These are phyloP conservation scores for Trachelus troglodyta DNA, from an alignment of 2,888 invertebrate species.

Conservation along the genomic window DNA sequence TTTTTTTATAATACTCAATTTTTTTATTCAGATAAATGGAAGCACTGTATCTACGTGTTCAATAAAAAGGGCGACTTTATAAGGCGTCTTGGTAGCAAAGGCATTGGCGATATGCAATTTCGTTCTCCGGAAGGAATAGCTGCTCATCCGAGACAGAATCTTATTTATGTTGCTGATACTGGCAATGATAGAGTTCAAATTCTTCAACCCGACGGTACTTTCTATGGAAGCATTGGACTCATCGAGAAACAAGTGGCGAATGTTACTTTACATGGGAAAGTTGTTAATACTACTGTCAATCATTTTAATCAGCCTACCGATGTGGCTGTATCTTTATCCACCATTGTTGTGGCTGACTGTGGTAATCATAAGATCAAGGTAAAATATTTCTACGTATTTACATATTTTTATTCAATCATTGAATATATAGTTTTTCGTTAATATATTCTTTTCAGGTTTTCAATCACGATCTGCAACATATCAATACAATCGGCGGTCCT, in stretches of 20 bases:
- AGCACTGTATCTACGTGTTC: conserved; percentile 77
- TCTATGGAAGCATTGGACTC: conserved; percentile 36
- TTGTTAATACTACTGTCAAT: conserved; percentile 55
- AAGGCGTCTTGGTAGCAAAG: conserved; percentile 74
- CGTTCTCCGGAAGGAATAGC: conserved; percentile 82
- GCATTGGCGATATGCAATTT: conserved; percentile 73
- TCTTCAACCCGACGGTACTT: conserved; percentile 67
- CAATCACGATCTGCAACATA: conserved; percentile 34
- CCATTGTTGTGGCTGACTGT: conserved; percentile 75
- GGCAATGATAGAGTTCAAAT: conserved; percentile 79
- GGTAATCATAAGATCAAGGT: conserved; percentile 78
- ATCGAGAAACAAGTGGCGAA: conserved; percentile 46
- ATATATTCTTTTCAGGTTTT: conserved; percentile 36
- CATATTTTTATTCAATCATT: not conserved
- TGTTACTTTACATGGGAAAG: conserved; percentile 54
- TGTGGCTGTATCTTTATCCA: conserved; percentile 72
- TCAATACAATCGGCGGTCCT: conserved; percentile 38
- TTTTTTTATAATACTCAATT: not conserved
- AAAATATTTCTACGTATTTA: not conserved
- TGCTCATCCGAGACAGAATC: conserved; percentile 68
- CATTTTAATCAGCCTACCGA: conserved; percentile 80
- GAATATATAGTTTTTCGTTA: not conserved
- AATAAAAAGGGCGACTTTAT: conserved; percentile 73
- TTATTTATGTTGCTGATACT: conserved; percentile 80
- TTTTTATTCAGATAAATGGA: conserved; percentile 73